Percentiles rank a stretch among this genome's conserved stretches.
Conservation (phyloP, 2,113 vertebrate species). For the Verasper variegatus region DNA sequence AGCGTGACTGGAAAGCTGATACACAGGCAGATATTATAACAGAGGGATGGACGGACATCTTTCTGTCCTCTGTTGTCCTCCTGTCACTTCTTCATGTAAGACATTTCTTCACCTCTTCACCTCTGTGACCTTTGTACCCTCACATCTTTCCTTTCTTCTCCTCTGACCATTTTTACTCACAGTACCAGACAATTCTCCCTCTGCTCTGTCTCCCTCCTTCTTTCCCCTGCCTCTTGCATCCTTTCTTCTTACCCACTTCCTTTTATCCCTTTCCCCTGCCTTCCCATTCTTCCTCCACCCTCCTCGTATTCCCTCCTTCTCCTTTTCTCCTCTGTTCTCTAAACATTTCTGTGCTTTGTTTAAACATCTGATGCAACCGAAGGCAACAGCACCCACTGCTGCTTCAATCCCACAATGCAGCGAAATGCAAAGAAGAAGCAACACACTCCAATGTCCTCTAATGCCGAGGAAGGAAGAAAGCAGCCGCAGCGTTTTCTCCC, state of each 20-base stretch:
- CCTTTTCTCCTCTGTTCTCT: background rate
- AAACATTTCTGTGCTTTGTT: conserved; percentile 13
- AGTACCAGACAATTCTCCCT: no score
- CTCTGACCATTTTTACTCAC: no score
- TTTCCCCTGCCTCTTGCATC: background rate
- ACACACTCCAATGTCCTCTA: background rate
- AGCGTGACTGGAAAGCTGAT: background rate
- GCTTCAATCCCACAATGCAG: conserved; percentile 58
- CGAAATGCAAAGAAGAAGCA: background rate
- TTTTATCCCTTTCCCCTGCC: background rate
- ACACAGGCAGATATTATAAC: no score
- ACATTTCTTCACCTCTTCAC: no score
- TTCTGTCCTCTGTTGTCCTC: background rate
- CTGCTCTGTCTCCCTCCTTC: no score
- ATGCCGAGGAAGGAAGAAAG: background rate
- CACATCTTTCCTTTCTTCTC: no score
- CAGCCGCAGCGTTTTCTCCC: background rate
- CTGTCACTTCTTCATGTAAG: background rate
- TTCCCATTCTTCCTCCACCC: background rate
- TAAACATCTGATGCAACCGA: conserved; percentile 55
- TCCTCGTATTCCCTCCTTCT: background rate
- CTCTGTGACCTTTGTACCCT: no score
- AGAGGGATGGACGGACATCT: background rate
- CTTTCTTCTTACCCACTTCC: background rate
- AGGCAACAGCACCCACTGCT: conserved; percentile 75